Percentiles rank a stretch among this genome's conserved stretches.
phyloP scores from a whole-genome alignment of 2,797 vertebrate genomes.

The Pipistrellus nathusii region DNA sequence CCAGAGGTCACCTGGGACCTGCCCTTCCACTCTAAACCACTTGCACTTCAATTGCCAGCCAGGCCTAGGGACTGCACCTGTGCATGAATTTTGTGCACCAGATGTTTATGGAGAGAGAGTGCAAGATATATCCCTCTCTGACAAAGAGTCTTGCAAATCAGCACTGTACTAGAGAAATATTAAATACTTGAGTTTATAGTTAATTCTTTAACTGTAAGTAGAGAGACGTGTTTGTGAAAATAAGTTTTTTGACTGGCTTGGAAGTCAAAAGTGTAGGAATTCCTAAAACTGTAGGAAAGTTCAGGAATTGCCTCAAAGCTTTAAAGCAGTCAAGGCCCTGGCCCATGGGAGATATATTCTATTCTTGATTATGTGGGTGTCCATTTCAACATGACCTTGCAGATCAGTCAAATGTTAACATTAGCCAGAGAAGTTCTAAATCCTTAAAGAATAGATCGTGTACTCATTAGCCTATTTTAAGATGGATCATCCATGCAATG shows the following conservation, averaged over 20 bases:
- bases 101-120: no score
- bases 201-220: neutral
- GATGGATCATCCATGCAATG: neutral
- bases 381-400: neutral
- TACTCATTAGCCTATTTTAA: neutral
- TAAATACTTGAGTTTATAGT: constrained; percentile 36
- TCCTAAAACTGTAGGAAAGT: neutral
- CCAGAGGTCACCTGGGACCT: no score
- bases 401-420: neutral
- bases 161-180: neutral
- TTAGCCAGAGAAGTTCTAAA: constrained; percentile 10
- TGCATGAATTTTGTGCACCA: no score
- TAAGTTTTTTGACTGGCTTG: neutral
- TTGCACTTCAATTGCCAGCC: no score
- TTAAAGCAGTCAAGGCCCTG: neutral
- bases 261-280: neutral
- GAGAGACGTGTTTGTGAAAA: neutral
- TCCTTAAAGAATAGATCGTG: neutral
- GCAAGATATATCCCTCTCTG: neutral
- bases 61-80: no score
- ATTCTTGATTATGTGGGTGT: constrained; percentile 4
- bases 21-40: no score
- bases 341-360: neutral
- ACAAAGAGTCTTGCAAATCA: constrained; percentile 25
- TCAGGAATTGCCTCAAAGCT: neutral